phyloP scores from a whole-genome alignment of 1,140 invertebrate genomes.

The Bemisia tabaci region DNA sequence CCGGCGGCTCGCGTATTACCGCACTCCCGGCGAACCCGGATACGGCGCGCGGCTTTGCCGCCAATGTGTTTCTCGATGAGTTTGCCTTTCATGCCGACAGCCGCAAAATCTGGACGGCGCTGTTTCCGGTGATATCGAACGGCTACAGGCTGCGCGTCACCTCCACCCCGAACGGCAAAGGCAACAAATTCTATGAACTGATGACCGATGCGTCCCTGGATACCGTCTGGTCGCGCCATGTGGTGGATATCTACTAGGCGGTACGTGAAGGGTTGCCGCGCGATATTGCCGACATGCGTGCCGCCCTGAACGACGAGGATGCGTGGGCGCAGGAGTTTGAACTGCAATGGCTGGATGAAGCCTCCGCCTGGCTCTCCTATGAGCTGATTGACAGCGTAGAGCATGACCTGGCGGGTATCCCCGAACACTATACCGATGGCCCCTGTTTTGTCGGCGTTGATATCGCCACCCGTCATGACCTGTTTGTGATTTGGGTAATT shows the following conservation, averaged over 20 bases:
- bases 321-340: conserved; percentile 2
- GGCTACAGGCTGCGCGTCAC: no score
- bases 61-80: no score
- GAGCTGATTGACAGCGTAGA: conserved; percentile 2
- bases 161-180: no score
- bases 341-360: conserved; percentile 2
- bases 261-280: neutral
- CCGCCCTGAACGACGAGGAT: neutral
- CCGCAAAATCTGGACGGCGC: no score
- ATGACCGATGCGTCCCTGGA: neutral
- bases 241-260: conserved; percentile 1
- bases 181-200: no score
- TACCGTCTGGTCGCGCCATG: conserved; percentile 1
- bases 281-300: neutral
- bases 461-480: no score
- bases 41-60: no score
- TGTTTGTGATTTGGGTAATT: no score
- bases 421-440: neutral
- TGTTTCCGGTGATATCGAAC: no score
- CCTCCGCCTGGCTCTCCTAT: neutral
- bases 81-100: no score
- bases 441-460: conserved; percentile 2
- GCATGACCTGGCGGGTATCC: neutral
- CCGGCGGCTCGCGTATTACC: no score
- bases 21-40: no score